Percentiles rank a stretch among this genome's conserved stretches.
Evolutionary conservation across 2,888 invertebrate species (phyloP).

Genomic region (Lapara coniferarum): DNA sequence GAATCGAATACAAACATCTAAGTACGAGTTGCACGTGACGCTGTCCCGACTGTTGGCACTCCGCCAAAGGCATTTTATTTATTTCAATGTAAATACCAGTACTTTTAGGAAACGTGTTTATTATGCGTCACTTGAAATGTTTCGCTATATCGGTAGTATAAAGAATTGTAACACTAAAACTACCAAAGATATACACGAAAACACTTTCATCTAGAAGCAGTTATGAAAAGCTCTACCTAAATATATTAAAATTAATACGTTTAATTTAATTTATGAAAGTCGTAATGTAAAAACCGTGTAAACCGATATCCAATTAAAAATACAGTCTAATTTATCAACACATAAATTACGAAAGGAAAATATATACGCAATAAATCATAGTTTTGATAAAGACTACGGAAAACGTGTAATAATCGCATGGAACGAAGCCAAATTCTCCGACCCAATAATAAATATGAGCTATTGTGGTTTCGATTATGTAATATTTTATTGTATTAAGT

Average conservation of each 20-base stretch:
- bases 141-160: not conserved
- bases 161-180: not conserved
- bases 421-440: conserved; percentile 54
- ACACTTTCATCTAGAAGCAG: too few relatives aligned
- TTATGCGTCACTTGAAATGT: not conserved
- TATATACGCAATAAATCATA: conserved; percentile 38
- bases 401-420: conserved; percentile 50
- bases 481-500: conserved; percentile 22
- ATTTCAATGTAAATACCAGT: not conserved
- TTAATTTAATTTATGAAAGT: not conserved
- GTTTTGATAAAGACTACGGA: conserved; percentile 47
- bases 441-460: conserved; percentile 54
- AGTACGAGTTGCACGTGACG: conserved; percentile 38
- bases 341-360: conserved; percentile 21
- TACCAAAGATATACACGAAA: too few relatives aligned
- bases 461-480: conserved; percentile 47
- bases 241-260: not conserved
- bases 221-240: too few relatives aligned
- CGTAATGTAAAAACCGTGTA: not conserved
- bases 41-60: conserved; percentile 41
- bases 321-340: conserved; percentile 25
- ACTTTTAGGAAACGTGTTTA: not conserved
- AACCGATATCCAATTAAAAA: conserved; percentile 35
- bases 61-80: conserved; percentile 35
- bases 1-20: conserved; percentile 57